Conservation (phyloP, 2,797 vertebrate species). For the Notamacropus eugenii region DNA sequence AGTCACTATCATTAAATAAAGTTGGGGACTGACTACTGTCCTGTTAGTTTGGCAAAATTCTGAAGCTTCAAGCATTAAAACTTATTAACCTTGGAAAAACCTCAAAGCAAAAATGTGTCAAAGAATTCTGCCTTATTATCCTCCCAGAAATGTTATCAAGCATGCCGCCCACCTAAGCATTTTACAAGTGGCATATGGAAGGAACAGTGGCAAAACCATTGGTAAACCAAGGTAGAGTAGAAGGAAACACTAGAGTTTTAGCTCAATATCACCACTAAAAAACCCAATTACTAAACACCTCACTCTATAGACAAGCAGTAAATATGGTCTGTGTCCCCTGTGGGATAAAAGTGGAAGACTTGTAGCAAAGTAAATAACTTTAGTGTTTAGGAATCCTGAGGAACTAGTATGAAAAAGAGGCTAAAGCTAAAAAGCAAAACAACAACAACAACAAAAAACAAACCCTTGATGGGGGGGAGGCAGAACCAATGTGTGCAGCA, state of each 20-base stretch:
- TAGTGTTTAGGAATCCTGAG: background rate
- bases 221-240: too few relatives aligned
- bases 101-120: background rate
- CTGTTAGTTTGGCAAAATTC: background rate
- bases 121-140: too few relatives aligned
- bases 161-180: background rate
- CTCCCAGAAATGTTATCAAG: background rate
- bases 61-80: background rate
- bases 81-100: background rate
- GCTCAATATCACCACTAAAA: background rate
- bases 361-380: background rate
- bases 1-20: background rate
- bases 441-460: too few relatives aligned
- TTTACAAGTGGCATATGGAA: background rate
- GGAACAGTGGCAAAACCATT: background rate
- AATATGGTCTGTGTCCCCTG: background rate
- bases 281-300: background rate
- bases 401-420: background rate
- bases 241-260: background rate
- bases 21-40: background rate
- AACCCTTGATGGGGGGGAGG: background rate
- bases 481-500: too few relatives aligned
- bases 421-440: background rate
- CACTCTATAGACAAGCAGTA: background rate
- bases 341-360: background rate